Conservation (phyloP, 2,113 vertebrate genomes). For the Centrocercus urophasianus region DNA sequence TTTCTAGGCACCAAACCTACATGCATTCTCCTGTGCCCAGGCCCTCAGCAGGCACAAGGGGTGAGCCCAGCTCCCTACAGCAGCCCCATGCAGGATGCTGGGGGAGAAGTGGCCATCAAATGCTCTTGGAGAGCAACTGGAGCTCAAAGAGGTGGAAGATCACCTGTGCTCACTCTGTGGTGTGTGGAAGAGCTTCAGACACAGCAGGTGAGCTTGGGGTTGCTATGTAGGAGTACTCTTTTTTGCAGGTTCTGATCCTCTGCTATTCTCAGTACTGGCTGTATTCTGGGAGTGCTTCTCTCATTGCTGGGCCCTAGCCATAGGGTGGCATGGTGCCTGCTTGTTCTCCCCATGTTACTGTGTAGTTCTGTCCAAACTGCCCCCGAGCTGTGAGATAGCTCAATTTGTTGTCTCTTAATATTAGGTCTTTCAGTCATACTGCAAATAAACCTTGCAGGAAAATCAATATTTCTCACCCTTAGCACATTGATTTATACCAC, state of each 20-base stretch:
- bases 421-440: conserved; percentile 12
- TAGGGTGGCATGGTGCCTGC: neutral
- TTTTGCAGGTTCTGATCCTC: neutral
- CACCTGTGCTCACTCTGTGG: neutral
- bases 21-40: neutral
- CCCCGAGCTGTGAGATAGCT: neutral
- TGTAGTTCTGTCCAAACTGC: neutral
- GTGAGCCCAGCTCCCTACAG: neutral
- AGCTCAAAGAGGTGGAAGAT: neutral
- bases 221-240: neutral
- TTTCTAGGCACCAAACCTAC: neutral
- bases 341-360: neutral
- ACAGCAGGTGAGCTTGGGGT: neutral
- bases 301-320: neutral
- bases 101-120: neutral
- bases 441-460: conserved; percentile 26
- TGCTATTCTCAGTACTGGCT: neutral
- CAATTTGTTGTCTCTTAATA: conserved; percentile 4
- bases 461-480: conserved; percentile 46
- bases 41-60: neutral
- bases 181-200: neutral
- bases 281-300: neutral
- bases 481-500: conserved; percentile 28
- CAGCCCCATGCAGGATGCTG: neutral
- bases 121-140: neutral